Base-by-base conservation (phyloP, 2,113 vertebrate species). In the Paraplagusia blochii region DNA sequence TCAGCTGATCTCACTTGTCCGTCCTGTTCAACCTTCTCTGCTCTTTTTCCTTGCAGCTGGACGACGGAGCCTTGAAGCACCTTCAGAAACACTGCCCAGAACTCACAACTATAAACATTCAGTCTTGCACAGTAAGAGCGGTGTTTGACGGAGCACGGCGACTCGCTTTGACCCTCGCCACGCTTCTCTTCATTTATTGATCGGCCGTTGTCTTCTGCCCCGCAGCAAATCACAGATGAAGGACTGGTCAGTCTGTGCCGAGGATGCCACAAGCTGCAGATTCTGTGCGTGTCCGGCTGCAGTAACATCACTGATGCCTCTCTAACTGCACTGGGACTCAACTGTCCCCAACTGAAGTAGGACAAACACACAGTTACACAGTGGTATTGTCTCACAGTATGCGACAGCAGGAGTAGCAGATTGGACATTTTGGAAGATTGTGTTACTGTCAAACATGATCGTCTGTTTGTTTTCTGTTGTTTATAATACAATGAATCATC, bases 311-410 rank as follows among this genome's bases (percentile, higher is more conserved):
- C 94, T 0, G 94, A 95, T 34, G 92, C 94, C 76, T 94, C 94
- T 36, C 91, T 96, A 67, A 94, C 91, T 16, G 94, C 94, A 29
- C 90, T 96, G 83, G 94, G 94, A 70, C 85, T 95, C 60, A 96
- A 96, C 89, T 96, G 94, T 83, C 93, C 94, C 4, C 81, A 88
- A 79, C 88, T 96, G 53, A 95, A 95, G 94, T 96, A 86, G 93
- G 94, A 89, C 53, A 59, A 17, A 42, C 51, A 60, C 38, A 58
- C 49, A 29, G 15, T 34, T 3, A 16, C 9, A 29, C 33, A 50
- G 40, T 43, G n/a, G n/a, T 39, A 3, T 39, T 39, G n/a, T 16
- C 4, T 34, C 44, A 43, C 44, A 60, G 34, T 16, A 36, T 36
- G 12, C 22, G 14, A 11, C 40, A 29, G n/a, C 22, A 29, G 22